Percentiles rank a stretch among this genome's conserved stretches.
Evolutionary conservation across 2,888 invertebrate genomes (phyloP).

Genomic region (Leucoptera coffeella): DNA sequence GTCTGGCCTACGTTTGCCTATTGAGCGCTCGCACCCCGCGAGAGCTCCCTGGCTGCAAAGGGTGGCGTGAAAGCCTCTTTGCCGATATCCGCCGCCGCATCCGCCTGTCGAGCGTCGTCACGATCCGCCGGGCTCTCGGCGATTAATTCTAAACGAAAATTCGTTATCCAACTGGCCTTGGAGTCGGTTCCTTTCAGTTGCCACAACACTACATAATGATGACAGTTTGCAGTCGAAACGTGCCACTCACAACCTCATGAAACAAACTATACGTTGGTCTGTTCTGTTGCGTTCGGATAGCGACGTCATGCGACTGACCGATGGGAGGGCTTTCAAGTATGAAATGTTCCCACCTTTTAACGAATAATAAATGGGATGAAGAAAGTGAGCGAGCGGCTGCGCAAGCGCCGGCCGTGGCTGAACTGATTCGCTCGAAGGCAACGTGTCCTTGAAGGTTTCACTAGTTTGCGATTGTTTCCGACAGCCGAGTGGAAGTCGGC

Average conservation of each 20-base stretch:
- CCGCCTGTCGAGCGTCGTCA: slow-evolving; percentile 6
- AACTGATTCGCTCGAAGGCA: slow-evolving; percentile 54
- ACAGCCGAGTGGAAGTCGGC: slow-evolving; percentile 32
- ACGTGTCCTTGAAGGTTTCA: slow-evolving; percentile 50
- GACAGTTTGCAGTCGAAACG: slow-evolving; percentile 35
- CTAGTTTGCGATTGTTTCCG: slow-evolving; percentile 48
- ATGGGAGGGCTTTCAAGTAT: too few species aligned
- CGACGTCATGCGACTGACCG: too few species aligned
- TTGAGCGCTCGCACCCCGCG: too few species aligned
- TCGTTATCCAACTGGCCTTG: slow-evolving; percentile 49
- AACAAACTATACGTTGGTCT: too few species aligned
- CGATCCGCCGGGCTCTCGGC: too few species aligned
- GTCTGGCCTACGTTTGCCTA: too few species aligned
- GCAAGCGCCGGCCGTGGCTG: slow-evolving; percentile 49
- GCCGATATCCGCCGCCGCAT: too few species aligned
- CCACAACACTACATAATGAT: slow-evolving; percentile 44
- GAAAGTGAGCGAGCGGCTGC: slow-evolving; percentile 50
- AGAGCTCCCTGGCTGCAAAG: too few species aligned
- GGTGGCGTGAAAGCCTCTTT: too few species aligned
- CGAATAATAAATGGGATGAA: too few species aligned
- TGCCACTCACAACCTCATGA: slow-evolving; percentile 34
- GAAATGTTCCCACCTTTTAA: too few species aligned
- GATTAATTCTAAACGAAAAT: slow-evolving; percentile 50
- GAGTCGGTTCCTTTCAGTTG: slow-evolving; percentile 42
- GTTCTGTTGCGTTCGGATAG: too few species aligned